Conservation (phyloP, 2,888 invertebrate genomes). For the Machimus atricapillus region DNA sequence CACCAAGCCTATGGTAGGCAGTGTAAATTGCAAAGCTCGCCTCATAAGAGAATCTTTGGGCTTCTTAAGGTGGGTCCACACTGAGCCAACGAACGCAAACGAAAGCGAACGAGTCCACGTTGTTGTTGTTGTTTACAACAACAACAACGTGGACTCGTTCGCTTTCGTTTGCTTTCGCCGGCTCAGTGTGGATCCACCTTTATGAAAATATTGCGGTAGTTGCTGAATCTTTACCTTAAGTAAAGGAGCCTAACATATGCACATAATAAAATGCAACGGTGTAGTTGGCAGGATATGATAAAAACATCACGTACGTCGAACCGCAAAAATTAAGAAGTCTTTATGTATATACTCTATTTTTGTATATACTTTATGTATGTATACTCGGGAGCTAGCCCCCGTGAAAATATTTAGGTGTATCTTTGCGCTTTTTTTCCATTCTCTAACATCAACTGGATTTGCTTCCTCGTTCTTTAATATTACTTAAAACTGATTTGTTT, state of each 20-base stretch:
- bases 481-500: constrained; percentile 19
- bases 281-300: background rate
- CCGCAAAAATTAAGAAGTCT: background rate
- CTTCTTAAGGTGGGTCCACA: too few relatives aligned
- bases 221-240: background rate
- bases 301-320: background rate
- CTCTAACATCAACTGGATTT: constrained; percentile 39
- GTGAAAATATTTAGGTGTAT: background rate
- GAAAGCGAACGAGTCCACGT: too few relatives aligned
- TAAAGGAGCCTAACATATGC: background rate
- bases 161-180: too few relatives aligned
- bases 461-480: constrained; percentile 48
- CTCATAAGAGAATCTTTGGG: background rate
- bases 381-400: background rate
- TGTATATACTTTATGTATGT: background rate
- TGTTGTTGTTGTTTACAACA: too few relatives aligned
- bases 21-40: background rate
- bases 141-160: too few relatives aligned
- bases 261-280: background rate
- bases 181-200: too few relatives aligned
- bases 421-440: constrained; percentile 38
- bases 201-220: background rate
- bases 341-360: background rate
- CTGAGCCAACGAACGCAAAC: too few relatives aligned
- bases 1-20: background rate